Evolutionary conservation across 2,888 invertebrate species (phyloP), one percentile per base, ranked within the genome.

Genomic region (Octonoba sinensis): DNA sequence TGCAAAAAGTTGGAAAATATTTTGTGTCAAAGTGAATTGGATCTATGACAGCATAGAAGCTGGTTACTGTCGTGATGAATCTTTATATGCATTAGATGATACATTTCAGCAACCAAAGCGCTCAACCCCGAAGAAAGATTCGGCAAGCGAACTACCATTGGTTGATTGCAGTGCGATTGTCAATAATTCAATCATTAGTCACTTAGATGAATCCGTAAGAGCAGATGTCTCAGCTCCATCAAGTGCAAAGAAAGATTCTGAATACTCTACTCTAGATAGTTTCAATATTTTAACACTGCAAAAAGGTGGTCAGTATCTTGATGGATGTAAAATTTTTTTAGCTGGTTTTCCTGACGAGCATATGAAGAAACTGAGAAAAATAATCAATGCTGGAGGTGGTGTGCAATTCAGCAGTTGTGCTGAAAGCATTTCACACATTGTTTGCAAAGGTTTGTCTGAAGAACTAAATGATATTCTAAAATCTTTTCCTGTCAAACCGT

Each of bases 291-390:
- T 91, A 74, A 90, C 91, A 78, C 92, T 93, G 1, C 93, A 93
- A 87, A 91, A 91, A 87, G 93, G 93, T 83, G 96, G 95, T 47
- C 90, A 92, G 81, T 96, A 96, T 87, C 91, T 97, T 75, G 96
- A 97, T 89, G 96, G 96, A 66, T 96, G 95, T 87, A 94, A 93
- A 92, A 90, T 94, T 57, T 93, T 92, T 86, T 87, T 94, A 49
- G 91, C 91, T 85, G 94, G 94, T 8, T 93, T 94, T 87, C 88
- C 89, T n/a, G 83, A 89, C 0, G 90, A 90, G 54, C 91, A 92
- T 79, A 89, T 91, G 16, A 94, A 94, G 84, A 93, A 93, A 87
- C 86, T 95, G 4, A 91, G 91, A 83, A 88, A 87, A 85, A 91
- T 94, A 65, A 89, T 95, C 22, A 94, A 93, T 87, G 91, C 92